Base-by-base conservation (phyloP, 2,888 invertebrate genomes). In the Panorpa germanica region DNA sequence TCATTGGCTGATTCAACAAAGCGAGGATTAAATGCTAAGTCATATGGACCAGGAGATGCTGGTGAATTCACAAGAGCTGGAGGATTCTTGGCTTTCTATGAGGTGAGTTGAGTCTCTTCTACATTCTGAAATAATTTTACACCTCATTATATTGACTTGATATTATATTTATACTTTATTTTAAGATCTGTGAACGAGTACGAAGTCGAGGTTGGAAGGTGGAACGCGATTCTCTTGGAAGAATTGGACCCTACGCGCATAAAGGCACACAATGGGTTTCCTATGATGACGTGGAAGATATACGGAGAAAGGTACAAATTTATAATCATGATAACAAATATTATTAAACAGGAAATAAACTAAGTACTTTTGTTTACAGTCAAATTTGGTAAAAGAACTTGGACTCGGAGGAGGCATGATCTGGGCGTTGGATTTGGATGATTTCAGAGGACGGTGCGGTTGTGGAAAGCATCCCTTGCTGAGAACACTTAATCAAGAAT, bases 381-480 rank as follows among this genome's bases (percentile, higher is more conserved):
- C 70, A 1, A 58, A 65, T 28, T 59, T 67, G 36, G 57, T 69
- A 0, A 61, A 65, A 34, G 52, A 55, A 7, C 47, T 66, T 18
- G 62, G 65, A 1, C 53, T 74, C 14, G 70, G 75, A 3, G 81
- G 81, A 5, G 76, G 70, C 6, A 77, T 77, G 56, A 59, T 80
- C 12, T 81, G 80, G 78, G 75, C 80, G 0, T 49, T 80, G 13
- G 80, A 80, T 51, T 55, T 80, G 40, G 81, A 81, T 45, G 78
- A 80, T 48, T 77, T 77, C 58, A 57, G 63, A 29, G 70, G 66
- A 14, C 50, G 54, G 25, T 78, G 78, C 46, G 66, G 69, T 5
- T 75, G 76, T 48, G 69, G 69, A 4, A 60, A 63, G 29, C 63
- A 70, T 50, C 77, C 78, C 0, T 50, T 81, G 9, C 50, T 80